Conservation (phyloP, 2,888 invertebrate species). For the Parthenolecanium corni region DNA sequence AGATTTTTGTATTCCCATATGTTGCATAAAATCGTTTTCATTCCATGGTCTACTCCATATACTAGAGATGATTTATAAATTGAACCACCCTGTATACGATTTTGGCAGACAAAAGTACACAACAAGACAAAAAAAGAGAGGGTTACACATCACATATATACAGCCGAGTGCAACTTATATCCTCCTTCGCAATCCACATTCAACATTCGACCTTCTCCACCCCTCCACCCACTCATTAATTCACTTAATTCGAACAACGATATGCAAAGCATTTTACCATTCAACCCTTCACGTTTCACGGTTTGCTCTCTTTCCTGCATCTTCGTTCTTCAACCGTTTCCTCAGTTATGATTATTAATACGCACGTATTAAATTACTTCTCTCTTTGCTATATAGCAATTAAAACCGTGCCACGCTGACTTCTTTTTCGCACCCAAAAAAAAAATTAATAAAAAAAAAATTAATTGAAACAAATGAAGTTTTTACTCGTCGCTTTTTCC, state of each 20-base stretch:
- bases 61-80: no score
- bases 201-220: no score
- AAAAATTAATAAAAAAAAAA: neutral
- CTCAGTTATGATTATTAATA: conserved; percentile 27
- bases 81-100: no score
- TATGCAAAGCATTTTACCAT: conserved; percentile 20
- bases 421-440: conserved; percentile 2
- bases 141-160: no score
- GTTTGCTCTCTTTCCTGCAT: conserved; percentile 9
- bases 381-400: conserved; percentile 24
- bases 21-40: no score
- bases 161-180: no score
- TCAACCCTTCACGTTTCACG: neutral
- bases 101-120: no score
- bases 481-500: conserved; percentile 1
- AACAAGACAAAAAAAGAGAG: no score
- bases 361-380: conserved; percentile 28
- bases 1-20: no score
- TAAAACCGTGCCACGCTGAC: conserved; percentile 28
- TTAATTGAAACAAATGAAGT: conserved; percentile 30
- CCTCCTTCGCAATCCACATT: no score
- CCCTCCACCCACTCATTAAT: neutral
- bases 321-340: conserved; percentile 14
- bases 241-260: conserved; percentile 24
- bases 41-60: no score